Evolutionary conservation across 2,888 invertebrate genomes (phyloP), one percentile per base, ranked within the genome.

Genomic region (Cheilosia pagana): DNA sequence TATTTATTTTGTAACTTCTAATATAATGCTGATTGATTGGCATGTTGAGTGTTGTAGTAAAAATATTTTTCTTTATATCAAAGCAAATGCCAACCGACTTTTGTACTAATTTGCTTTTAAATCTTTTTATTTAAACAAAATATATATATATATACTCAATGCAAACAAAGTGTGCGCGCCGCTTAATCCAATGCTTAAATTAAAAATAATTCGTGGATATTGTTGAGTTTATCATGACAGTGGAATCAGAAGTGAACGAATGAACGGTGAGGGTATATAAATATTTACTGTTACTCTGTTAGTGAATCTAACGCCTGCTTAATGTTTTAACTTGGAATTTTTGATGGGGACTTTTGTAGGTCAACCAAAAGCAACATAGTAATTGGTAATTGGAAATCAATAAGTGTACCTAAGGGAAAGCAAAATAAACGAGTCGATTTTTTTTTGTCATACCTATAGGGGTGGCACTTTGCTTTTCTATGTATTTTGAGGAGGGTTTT

Each of bases 61-160:
- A 71, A 71, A 71, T 52, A 60, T 52, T 60, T 52, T 25, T 28
- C 21, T 60, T 39, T 25, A 3, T 21, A 60, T 52, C 71, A 57
- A 59, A 59, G 48, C 23, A 70, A 57, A 57, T 10, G 6, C 19
- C 7, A 67, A 41, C 19, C 16, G 4, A 53, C 52, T 59, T 59
- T 43, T 59, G 55, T 14, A 31, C 31, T 25, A 16, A 39, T 35
- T n/a, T 6, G 6, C 19, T 45, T 43, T 12, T 41, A 2, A 1
- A 0, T 16, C 16, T 25, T 41, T 41, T 41, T 41, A 7, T 14
- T n/a, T 7, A 1, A 10, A 8, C n/a, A n/a, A 41, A 35, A 19
- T 0, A 21, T 25, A 55, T 10, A n/a, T 31, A 31, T 19, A 55
- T 28, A 28, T 2, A 25, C 3, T 45, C 5, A 25, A 43, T 60